These are phyloP conservation scores for Trachythela sp. DNA, from an alignment of 64 coral and sea anemone species.

Conservation along the genomic window DNA sequence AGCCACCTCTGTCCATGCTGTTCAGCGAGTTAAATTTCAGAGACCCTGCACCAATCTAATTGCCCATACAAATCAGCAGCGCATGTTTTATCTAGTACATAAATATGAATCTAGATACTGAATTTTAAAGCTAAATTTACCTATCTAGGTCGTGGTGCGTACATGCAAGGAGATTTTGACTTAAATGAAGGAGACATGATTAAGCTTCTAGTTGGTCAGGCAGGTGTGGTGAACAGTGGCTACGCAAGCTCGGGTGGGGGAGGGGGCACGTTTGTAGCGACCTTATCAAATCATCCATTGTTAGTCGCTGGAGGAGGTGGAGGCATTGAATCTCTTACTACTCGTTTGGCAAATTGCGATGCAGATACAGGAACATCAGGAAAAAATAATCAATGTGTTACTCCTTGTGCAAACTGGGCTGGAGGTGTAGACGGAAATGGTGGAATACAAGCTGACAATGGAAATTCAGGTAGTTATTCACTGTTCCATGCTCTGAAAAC, in stretches of 20 bases:
- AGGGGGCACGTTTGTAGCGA: conserved; percentile 59
- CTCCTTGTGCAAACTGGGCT: not conserved
- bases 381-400: conserved; percentile 10
- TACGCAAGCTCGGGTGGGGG: conserved; percentile 27
- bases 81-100: too few species aligned
- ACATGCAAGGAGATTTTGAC: conserved; percentile 50
- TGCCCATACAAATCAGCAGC: too few species aligned
- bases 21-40: too few species aligned
- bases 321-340: not conserved
- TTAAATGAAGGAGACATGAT: conserved; percentile 28
- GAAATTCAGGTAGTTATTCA: conserved; percentile 7
- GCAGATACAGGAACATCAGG: conserved; percentile 31
- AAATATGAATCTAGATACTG: too few species aligned
- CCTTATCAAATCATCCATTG: conserved; percentile 18
- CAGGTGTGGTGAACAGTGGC: conserved; percentile 32
- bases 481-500: too few species aligned
- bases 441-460: not conserved
- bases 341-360: conserved; percentile 31
- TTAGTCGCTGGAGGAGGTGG: conserved; percentile 59
- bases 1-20: too few species aligned
- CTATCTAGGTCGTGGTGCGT: conserved; percentile 45
- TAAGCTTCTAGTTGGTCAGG: conserved; percentile 58
- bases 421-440: conserved; percentile 32
- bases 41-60: too few species aligned
- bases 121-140: not conserved